Evolutionary conservation across 2,888 invertebrate genomes (phyloP), one percentile per base, ranked within the genome.

Genomic region (Pollenia angustigena): DNA sequence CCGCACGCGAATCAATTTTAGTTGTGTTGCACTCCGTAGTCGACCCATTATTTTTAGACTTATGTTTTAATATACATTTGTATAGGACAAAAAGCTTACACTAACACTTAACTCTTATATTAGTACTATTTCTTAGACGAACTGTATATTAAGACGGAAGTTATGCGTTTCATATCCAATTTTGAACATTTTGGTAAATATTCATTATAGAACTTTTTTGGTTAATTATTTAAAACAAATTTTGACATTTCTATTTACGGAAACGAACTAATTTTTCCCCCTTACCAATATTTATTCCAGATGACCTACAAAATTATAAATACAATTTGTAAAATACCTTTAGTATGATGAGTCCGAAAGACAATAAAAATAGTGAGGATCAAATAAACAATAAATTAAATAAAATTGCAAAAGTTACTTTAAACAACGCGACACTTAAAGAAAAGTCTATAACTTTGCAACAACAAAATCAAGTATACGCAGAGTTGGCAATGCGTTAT

Each of bases 311-410:
- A 72, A 58, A 58, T 12, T 50, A 9, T 44, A 62, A n/a, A 69
- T 76, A 58, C 12, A 48, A 64, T 50, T 66, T 58, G 44, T 18
- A 10, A 71, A 66, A 23, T 18, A 64, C 56, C 52, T 52, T 54
- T 42, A 52, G 46, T 72, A 66, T 79, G 16, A 79, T 78, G 71
- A 79, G 56, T 52, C 42, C 56, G 10, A 42, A 62, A 62, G 40
- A 76, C 44, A 60, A 69, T 11, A 50, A 50, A 18, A 14, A 2
- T 4, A 32, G 0, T 32, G 52, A 48, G 42, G 52, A 54, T 11
- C 54, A 40, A 10, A 18, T 16, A 40, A 54, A 16, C 6, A 54
- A 68, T 58, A 42, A 68, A 46, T 68, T 68, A 44, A 74, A 14
- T 14, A 71, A 78, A 48, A 40, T 12, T 46, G 16, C 16, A 60